phyloP scores from a whole-genome alignment of 2,113 vertebrate genomes.

The Charadrius vociferus region DNA sequence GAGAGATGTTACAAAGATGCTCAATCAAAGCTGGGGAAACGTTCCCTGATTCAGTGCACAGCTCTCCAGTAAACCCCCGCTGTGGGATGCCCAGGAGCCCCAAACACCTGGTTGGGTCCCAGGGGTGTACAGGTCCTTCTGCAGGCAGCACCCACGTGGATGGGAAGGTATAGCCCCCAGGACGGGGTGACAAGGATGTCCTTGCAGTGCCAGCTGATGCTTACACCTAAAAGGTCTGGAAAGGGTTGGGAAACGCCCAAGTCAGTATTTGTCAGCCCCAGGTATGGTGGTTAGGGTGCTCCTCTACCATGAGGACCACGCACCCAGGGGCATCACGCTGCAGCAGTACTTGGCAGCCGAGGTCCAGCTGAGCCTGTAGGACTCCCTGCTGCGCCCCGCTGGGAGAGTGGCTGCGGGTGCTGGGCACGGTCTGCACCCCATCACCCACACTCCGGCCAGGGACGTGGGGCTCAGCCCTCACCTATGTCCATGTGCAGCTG shows the following conservation, averaged over 20 bases:
- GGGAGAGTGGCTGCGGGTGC: too few species aligned
- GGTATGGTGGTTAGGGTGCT: neutral
- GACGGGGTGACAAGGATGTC: neutral
- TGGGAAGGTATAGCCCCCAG: neutral
- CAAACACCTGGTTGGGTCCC: rapidly evolving
- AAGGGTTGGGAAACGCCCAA: neutral
- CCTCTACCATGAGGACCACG: rapidly evolving
- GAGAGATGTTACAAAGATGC: neutral
- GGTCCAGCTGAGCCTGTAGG: neutral
- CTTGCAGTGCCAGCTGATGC: neutral
- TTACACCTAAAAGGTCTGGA: neutral
- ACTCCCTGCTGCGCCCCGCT: too few species aligned
- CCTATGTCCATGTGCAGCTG: neutral
- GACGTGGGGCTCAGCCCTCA: neutral
- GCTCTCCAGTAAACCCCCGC: neutral
- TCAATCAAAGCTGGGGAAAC: neutral
- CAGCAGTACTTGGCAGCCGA: neutral
- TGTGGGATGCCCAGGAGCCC: neutral
- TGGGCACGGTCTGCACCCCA: too few species aligned
- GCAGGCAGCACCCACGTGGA: rapidly evolving
- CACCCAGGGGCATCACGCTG: neutral
- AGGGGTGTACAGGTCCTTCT: neutral
- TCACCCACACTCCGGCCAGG: rapidly evolving
- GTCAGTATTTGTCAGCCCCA: neutral
- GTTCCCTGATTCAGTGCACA: neutral